Evolutionary conservation across 1,140 invertebrate species (phyloP), one percentile per base, ranked within the genome.

Genomic region (Melanaphis sacchari): DNA sequence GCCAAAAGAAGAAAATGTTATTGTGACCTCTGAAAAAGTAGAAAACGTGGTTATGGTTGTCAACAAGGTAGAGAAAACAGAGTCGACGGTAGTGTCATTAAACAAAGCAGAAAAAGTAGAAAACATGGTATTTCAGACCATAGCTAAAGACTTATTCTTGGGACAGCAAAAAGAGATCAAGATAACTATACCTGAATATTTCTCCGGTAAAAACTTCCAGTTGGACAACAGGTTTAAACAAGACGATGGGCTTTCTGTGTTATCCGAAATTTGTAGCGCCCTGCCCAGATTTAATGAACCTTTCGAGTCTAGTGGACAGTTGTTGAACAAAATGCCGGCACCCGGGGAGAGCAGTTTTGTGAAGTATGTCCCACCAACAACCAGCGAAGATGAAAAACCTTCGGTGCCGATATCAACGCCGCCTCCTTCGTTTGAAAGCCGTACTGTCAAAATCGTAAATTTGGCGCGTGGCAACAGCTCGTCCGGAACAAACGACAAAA

Each of bases 201-300:
- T 92, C 5, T 15, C 43, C n/a, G 76, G 5, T 40, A 92, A 84
- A 40, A 52, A 41, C 26, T 92, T 93, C 40, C 91, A 93, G 31
- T 26, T 93, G 11, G 36, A 82, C 11, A 90, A 90, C 6, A 84
- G 40, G 18, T 93, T 93, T 26, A 93, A 93, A 93, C 81, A 93
- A 24, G 66, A 82, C 9, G 91, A 93, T 41, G 91, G 91, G 4
- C 46, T 93, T 21, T 93, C 91, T 5, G 91, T 93, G n/a, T n/a
- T 93, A 22, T 93, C 91, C 22, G 91, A 93, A 18, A 93, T 93
- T 38, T 93, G 91, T 54, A 93, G 91, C 24, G 81, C 91, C 26
- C 4, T 93, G 21, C 91, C 91, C 26, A 84, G 91, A 26, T 93
- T 93, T 41, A 52, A 93, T 7, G 46, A 93, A 52, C 91, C 91